Base-by-base conservation (phyloP, 2,888 invertebrate species). In the Ophion costatus region DNA sequence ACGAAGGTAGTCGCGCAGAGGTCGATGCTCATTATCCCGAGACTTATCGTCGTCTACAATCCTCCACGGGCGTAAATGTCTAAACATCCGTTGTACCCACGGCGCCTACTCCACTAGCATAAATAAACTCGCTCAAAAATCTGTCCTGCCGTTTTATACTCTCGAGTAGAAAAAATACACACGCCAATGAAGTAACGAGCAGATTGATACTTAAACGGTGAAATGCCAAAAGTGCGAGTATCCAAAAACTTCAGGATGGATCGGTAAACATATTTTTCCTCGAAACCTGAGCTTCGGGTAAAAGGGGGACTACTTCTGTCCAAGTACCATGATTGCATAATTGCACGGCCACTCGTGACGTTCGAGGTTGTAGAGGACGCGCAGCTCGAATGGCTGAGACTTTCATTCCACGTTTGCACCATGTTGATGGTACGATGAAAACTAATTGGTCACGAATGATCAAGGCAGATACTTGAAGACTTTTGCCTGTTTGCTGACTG, bases 351-450 rank as follows among this genome's bases (percentile, higher is more conserved):
- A 9, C 38, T 38, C 38, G 38, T 38, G 5, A 7, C 6, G 7
- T 38, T 38, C 38, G 38, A 38, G 7, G 38, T 7, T 38, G 6
- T 38, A 38, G 38, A 38, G 38, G 9, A 38, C 5, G 3, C 51
- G 51, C 51, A 51, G 14, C n/a, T 63, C n/a, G 20, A 33, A 63
- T 17, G 20, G n/a, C 38, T 66, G n/a, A 11, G 0, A n/a, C 29
- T 70, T 71, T 69, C 51, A 17, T 69, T 61, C 42, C n/a, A 20
- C 22, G 7, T 45, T 51, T 17, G 22, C 59, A 73, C 59, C 14
- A 59, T 73, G 71, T 59, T 73, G 59, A 73, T 38, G 71, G 71
- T 73, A 73, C 59, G 22, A 59, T 22, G 20, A 59, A 59, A 57
- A 38, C 51, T 51, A 45, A 45, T 51, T n/a, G 4, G 38, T 57